Conservation (phyloP, 2,113 vertebrate genomes). For the Peromyscus leucopus region DNA sequence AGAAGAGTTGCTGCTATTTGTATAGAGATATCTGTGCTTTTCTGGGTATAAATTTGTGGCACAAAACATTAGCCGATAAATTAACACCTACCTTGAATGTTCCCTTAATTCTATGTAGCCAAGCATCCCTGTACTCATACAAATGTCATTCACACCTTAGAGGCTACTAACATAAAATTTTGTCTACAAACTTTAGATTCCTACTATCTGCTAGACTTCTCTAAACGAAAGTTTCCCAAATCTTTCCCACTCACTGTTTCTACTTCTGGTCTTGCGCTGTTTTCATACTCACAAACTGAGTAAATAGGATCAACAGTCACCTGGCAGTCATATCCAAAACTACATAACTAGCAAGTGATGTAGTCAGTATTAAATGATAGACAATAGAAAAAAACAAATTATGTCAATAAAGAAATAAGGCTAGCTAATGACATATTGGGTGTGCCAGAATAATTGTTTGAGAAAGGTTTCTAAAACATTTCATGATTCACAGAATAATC, state of each 20-base stretch:
- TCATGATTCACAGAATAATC: background rate
- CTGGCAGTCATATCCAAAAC: background rate
- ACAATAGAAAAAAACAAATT: background rate
- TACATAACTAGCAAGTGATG: background rate
- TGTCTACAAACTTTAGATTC: background rate
- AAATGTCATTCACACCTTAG: background rate
- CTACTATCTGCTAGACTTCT: background rate
- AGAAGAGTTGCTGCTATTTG: background rate
- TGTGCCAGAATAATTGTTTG: background rate
- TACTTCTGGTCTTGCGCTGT: background rate
- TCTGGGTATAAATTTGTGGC: background rate
- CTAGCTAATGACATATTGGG: background rate
- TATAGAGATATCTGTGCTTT: background rate
- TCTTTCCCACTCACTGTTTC: background rate
- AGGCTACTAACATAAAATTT: background rate
- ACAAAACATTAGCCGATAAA: conserved; percentile 6
- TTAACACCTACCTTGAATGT: background rate
- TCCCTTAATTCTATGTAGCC: background rate
- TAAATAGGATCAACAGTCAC: background rate
- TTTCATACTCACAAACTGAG: background rate
- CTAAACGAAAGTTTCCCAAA: background rate
- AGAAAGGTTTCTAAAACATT: conserved; percentile 7
- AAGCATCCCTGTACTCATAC: background rate
- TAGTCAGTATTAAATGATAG: background rate
- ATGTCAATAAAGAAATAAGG: background rate